A percentile compares a stretch with the other conserved stretches of the same genome.
phyloP scores from a whole-genome alignment of 1,140 invertebrate species.

The Pomacea maculata region DNA sequence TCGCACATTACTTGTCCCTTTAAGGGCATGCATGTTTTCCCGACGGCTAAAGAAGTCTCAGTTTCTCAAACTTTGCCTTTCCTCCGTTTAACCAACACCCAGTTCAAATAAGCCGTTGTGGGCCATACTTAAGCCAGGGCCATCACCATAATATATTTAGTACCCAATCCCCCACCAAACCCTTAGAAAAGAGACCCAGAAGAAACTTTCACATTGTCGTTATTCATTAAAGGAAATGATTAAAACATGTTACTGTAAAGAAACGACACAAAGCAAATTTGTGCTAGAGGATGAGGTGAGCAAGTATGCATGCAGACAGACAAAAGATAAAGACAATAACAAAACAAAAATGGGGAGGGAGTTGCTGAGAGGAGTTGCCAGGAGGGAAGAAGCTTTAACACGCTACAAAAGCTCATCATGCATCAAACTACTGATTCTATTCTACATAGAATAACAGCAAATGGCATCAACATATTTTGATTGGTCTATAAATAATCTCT shows the following conservation, averaged over 20 bases:
- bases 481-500: not conserved
- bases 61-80: no score
- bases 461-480: not conserved
- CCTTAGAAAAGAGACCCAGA: not conserved
- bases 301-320: not conserved
- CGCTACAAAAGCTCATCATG: no score
- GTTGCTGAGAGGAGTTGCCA: not conserved
- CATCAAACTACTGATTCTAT: not conserved
- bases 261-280: not conserved
- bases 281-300: not conserved
- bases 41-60: no score
- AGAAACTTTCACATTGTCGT: not conserved
- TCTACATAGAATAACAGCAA: not conserved
- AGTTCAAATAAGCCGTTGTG: no score
- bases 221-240: not conserved
- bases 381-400: not conserved
- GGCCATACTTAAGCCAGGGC: no score
- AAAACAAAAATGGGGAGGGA: not conserved
- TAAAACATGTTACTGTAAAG: not conserved
- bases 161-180: not conserved
- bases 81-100: no score
- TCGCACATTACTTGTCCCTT: no score
- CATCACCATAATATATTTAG: not conserved
- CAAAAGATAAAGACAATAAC: not conserved
- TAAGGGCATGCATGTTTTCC: no score